Evolutionary conservation across 2,113 vertebrate species (phyloP).

Genomic region (Psilopsiagon aymara): DNA sequence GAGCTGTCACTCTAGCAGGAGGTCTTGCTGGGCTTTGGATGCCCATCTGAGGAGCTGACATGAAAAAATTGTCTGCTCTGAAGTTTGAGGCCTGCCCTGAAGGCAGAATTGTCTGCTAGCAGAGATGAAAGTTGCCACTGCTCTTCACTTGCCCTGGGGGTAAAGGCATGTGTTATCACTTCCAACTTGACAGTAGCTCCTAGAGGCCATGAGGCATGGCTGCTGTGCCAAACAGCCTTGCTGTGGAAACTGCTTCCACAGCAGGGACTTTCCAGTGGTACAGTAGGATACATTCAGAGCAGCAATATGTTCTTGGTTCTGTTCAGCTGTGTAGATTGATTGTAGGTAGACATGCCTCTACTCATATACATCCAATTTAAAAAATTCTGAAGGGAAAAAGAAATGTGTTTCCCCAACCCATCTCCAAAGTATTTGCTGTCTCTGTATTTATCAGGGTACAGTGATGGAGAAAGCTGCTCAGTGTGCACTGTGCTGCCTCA

Average conservation of each 20-base stretch:
- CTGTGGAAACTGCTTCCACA: neutral
- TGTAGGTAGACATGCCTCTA: neutral
- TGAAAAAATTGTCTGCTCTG: neutral
- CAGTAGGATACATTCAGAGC: neutral
- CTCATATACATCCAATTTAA: neutral
- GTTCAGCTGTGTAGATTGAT: neutral
- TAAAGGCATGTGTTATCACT: neutral
- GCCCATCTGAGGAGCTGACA: neutral
- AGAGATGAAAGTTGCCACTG: slow-evolving; percentile 3
- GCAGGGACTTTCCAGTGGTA: neutral
- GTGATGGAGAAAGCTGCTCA: too few relatives aligned
- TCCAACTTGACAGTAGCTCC: neutral
- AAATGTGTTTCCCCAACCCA: fast-evolving
- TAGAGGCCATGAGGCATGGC: neutral
- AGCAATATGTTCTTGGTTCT: neutral
- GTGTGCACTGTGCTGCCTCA: too few relatives aligned
- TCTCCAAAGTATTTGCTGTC: neutral
- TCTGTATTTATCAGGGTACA: fast-evolving
- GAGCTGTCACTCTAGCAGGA: neutral
- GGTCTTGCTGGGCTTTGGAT: slow-evolving; percentile 23
- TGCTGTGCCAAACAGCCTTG: neutral
- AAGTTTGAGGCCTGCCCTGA: neutral
- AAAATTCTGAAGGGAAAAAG: neutral
- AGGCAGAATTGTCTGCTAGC: slow-evolving; percentile 7
- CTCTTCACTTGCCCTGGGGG: neutral